phyloP scores from a whole-genome alignment of 2,888 invertebrate species.

The Ophonus ardosiacus region DNA sequence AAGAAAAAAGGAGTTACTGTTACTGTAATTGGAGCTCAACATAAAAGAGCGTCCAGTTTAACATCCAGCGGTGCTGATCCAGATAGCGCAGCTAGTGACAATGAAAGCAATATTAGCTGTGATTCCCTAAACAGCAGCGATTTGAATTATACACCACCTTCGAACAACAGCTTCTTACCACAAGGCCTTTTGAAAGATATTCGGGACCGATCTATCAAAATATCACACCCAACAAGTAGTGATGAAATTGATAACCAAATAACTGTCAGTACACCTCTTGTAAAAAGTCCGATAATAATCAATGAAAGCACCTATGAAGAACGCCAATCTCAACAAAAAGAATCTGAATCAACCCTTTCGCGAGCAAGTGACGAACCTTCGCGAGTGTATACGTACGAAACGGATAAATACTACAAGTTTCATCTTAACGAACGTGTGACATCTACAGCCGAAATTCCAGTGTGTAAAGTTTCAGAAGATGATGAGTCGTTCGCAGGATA shows the following conservation, averaged over 20 bases:
- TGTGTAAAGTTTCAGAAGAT: conserved; percentile 73
- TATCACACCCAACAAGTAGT: conserved; percentile 70
- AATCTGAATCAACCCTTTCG: conserved; percentile 67
- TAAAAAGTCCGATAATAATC: conserved; percentile 74
- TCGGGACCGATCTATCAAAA: conserved; percentile 81
- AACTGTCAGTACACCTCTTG: background rate
- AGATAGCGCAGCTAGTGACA: conserved; percentile 82
- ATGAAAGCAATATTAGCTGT: conserved; percentile 87
- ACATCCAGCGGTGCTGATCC: conserved; percentile 82
- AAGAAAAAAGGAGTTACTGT: conserved; percentile 82
- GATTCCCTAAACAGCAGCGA: conserved; percentile 89
- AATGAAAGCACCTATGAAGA: conserved; percentile 85
- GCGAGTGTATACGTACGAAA: conserved; percentile 81
- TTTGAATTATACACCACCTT: conserved; percentile 73
- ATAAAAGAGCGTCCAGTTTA: conserved; percentile 78
- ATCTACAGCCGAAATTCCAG: conserved; percentile 73
- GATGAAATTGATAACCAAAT: conserved; percentile 68
- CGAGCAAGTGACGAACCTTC: conserved; percentile 72
- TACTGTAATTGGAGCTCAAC: conserved; percentile 78
- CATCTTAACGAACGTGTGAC: conserved; percentile 86
- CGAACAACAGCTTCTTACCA: conserved; percentile 79
- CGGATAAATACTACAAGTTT: conserved; percentile 89
- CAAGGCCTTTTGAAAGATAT: conserved; percentile 84
- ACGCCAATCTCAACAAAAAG: conserved; percentile 77
- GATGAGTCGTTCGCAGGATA: conserved; percentile 89